A percentile compares a stretch with the other conserved stretches of the same genome.
Conservation (phyloP, 2,113 vertebrate species). For the Motacilla tschutschensis region DNA sequence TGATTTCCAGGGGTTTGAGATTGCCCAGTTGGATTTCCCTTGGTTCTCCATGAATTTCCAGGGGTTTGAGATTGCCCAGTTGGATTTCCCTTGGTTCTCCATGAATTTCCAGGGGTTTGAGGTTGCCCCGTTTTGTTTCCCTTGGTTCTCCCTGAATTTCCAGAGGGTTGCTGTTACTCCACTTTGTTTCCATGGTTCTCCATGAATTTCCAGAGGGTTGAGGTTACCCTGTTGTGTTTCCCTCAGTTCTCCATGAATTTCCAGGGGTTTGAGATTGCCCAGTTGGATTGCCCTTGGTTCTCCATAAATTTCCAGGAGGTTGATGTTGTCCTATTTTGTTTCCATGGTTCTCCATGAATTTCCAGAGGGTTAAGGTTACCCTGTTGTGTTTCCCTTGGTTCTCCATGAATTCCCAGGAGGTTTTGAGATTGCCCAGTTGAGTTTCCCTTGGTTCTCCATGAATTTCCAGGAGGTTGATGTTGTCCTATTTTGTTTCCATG, state of each 20-base stretch:
- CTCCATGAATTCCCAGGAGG: neutral
- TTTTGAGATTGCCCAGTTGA: neutral
- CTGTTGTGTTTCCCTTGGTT: fast-evolving
- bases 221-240: fast-evolving
- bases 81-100: neutral
- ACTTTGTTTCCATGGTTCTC: neutral
- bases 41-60: neutral
- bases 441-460: neutral
- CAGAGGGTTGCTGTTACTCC: fast-evolving
- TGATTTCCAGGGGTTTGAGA: neutral
- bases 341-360: neutral
- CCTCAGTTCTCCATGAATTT: neutral
- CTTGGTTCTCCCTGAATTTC: neutral
- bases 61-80: fast-evolving
- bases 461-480: fast-evolving
- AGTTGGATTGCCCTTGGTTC: fast-evolving
- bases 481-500: fast-evolving
- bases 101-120: neutral
- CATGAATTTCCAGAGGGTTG: fast-evolving
- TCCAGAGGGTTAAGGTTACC: fast-evolving
- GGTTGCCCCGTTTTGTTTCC: neutral
- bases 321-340: neutral
- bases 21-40: fast-evolving
- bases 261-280: neutral
- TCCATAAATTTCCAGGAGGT: neutral